phyloP scores from a whole-genome alignment of 2,113 vertebrate species.

The Pogona vitticeps region DNA sequence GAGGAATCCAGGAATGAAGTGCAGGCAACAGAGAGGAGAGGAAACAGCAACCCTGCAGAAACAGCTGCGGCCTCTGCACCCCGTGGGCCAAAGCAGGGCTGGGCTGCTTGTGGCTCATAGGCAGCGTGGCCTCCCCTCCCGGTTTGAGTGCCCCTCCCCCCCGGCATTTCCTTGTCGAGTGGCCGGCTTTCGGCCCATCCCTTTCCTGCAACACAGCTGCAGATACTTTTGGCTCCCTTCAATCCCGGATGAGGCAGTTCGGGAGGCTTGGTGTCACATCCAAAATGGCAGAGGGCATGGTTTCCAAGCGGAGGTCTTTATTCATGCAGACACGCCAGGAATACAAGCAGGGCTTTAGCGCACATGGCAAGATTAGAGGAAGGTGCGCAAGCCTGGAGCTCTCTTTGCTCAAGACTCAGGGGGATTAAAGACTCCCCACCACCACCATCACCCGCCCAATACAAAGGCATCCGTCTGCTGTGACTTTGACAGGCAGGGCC shows the following conservation, averaged over 20 bases:
- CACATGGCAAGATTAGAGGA: not conserved
- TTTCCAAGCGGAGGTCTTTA: not conserved
- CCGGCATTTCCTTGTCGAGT: too few relatives aligned
- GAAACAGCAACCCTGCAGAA: not conserved
- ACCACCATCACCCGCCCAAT: too few relatives aligned
- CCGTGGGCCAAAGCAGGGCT: too few relatives aligned
- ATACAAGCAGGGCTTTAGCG: not conserved
- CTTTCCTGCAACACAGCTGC: not conserved
- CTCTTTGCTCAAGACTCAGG: too few relatives aligned
- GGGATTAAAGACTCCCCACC: too few relatives aligned
- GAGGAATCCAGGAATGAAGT: not conserved
- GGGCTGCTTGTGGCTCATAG: too few relatives aligned
- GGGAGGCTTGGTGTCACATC: not conserved
- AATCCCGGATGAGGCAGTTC: not conserved
- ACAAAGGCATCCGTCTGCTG: too few relatives aligned
- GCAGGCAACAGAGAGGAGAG: not conserved
- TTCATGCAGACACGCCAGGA: not conserved
- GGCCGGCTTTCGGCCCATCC: not conserved
- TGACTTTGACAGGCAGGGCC: too few relatives aligned
- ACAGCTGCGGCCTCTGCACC: too few relatives aligned
- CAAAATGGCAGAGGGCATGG: not conserved
- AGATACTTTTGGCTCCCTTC: not conserved
- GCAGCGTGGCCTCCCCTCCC: too few relatives aligned
- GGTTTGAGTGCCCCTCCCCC: too few relatives aligned
- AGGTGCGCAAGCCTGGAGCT: not conserved